Evolutionary conservation across 2,797 vertebrate genomes (phyloP).

Genomic region (Alcedo quadribrachys): DNA sequence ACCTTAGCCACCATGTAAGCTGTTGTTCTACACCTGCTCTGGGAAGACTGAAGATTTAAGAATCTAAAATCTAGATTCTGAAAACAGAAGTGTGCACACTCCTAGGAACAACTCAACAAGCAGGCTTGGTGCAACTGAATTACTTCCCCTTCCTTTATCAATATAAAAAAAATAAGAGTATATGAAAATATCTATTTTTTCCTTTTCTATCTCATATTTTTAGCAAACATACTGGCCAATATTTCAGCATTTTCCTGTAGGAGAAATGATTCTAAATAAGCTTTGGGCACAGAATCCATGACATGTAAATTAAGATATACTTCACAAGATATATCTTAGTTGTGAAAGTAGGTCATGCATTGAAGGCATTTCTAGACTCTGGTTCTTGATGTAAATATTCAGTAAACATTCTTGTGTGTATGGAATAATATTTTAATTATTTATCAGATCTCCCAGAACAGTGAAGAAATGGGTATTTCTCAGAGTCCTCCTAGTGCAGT

Average conservation of each 20-base stretch:
- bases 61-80: background rate
- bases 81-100: background rate
- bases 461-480: background rate
- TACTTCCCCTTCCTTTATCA: background rate
- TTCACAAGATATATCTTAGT: background rate
- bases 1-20: background rate
- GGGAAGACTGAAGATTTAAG: background rate
- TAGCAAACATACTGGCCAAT: background rate
- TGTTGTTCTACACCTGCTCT: background rate
- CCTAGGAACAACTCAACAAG: background rate
- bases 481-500: background rate
- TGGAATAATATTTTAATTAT: constrained; percentile 39
- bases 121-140: background rate
- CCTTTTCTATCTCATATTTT: background rate
- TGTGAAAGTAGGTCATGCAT: constrained; percentile 49
- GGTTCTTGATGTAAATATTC: constrained; percentile 20
- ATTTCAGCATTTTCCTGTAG: background rate
- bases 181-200: background rate
- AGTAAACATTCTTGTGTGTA: constrained; percentile 9
- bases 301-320: constrained; percentile 43
- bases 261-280: constrained; percentile 8
- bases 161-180: background rate
- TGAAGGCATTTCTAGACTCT: constrained; percentile 25
- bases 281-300: constrained; percentile 12
- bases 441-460: background rate